Conservation (phyloP, 2,113 vertebrate genomes). For the Sebastes fasciatus region DNA sequence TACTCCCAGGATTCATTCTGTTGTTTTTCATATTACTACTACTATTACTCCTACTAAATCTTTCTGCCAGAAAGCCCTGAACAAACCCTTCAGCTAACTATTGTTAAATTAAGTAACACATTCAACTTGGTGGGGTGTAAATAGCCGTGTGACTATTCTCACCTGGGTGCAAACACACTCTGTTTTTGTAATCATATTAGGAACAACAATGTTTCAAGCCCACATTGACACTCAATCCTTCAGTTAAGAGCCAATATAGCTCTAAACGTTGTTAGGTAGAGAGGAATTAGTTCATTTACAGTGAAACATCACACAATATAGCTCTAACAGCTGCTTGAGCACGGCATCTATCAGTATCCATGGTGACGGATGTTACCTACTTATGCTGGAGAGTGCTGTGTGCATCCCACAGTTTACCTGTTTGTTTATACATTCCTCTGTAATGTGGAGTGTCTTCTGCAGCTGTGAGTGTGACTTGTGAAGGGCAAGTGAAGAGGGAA, state of each 20-base stretch:
- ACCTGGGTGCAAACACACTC: too few relatives aligned
- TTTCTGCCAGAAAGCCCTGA: too few relatives aligned
- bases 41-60: too few relatives aligned
- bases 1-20: too few relatives aligned
- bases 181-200: background rate
- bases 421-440: constrained; percentile 44
- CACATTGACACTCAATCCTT: background rate
- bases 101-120: too few relatives aligned
- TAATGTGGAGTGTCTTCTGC: constrained; percentile 30
- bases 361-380: constrained; percentile 19
- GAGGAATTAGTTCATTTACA: background rate
- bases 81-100: too few relatives aligned
- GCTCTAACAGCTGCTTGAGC: background rate
- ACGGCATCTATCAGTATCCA: constrained; percentile 12
- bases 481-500: constrained; percentile 22
- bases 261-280: background rate
- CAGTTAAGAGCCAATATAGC: background rate
- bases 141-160: too few relatives aligned
- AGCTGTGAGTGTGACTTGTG: constrained; percentile 25
- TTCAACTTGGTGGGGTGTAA: too few relatives aligned
- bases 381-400: background rate
- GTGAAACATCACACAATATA: background rate
- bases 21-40: too few relatives aligned
- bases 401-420: constrained; percentile 12
- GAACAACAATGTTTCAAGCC: background rate